These are phyloP conservation scores for Chaetodon trifascialis DNA, from an alignment of 2,113 vertebrate species.

Conservation along the genomic window DNA sequence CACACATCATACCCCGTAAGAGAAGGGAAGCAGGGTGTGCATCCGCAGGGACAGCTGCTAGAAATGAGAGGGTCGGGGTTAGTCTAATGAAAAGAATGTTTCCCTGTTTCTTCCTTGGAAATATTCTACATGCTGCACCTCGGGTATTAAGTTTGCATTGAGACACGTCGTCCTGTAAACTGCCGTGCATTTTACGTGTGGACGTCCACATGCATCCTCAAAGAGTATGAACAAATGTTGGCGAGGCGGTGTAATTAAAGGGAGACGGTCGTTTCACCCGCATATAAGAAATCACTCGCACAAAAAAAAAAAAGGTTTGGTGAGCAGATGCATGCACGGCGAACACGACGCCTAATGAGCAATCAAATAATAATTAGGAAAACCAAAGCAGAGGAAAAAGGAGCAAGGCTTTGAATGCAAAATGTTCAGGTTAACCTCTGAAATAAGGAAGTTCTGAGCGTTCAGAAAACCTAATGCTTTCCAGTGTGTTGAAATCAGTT, in stretches of 20 bases:
- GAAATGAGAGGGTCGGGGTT: slow-evolving; percentile 56
- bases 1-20: slow-evolving; percentile 98
- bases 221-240: slow-evolving; percentile 62
- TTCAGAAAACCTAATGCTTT: neutral
- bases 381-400: slow-evolving; percentile 70
- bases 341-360: slow-evolving; percentile 82
- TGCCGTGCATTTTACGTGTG: slow-evolving; percentile 16
- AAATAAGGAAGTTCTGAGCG: slow-evolving; percentile 16
- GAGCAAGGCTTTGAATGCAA: slow-evolving; percentile 66
- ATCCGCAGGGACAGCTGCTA: slow-evolving; percentile 71
- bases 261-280: slow-evolving; percentile 56
- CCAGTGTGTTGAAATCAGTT: neutral
- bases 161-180: slow-evolving; percentile 19
- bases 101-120: slow-evolving; percentile 3
- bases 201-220: slow-evolving; percentile 35
- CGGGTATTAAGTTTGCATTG: neutral
- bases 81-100: slow-evolving; percentile 67
- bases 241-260: slow-evolving; percentile 72
- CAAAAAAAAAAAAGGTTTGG: slow-evolving; percentile 49
- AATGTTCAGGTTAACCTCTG: slow-evolving; percentile 70
- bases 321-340: slow-evolving; percentile 74
- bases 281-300: slow-evolving; percentile 45
- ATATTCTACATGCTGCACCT: neutral
- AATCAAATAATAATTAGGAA: slow-evolving; percentile 85
- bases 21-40: slow-evolving; percentile 83